phyloP scores from a whole-genome alignment of 2,888 invertebrate species.

The Dysmachus trigonus region DNA sequence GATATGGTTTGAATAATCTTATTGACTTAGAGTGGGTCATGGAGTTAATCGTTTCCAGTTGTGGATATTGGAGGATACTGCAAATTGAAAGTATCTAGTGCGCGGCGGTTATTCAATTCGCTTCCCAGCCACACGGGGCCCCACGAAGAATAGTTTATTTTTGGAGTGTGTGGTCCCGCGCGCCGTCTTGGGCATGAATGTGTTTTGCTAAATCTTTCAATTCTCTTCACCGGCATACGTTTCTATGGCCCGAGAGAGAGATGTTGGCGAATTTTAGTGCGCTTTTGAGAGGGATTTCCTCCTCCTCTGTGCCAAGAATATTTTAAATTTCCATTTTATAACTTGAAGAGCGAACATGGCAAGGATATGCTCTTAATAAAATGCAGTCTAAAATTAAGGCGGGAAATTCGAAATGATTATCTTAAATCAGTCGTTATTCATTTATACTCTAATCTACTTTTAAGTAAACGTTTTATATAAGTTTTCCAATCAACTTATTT shows the following conservation, averaged over 20 bases:
- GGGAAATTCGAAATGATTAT: not conserved
- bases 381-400: not conserved
- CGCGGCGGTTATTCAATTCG: not conserved
- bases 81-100: not conserved
- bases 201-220: not conserved
- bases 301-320: not conserved
- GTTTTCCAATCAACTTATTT: not conserved
- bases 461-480: not conserved
- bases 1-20: not conserved
- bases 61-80: not conserved
- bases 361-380: not conserved
- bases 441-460: not conserved
- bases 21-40: not conserved
- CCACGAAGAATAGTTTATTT: slow-evolving; percentile 14
- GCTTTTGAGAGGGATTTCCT: not conserved
- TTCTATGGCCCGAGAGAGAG: not conserved
- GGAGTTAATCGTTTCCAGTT: not conserved
- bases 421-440: not conserved
- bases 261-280: not conserved
- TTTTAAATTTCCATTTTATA: not conserved
- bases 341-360: not conserved
- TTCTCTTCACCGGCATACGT: not conserved
- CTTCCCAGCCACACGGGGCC: not conserved
- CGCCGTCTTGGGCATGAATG: not conserved
- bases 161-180: slow-evolving; percentile 20